A percentile compares a stretch with the other conserved stretches of the same genome.
phyloP scores from a whole-genome alignment of 2,113 vertebrate genomes.

The Barnardius zonarius region DNA sequence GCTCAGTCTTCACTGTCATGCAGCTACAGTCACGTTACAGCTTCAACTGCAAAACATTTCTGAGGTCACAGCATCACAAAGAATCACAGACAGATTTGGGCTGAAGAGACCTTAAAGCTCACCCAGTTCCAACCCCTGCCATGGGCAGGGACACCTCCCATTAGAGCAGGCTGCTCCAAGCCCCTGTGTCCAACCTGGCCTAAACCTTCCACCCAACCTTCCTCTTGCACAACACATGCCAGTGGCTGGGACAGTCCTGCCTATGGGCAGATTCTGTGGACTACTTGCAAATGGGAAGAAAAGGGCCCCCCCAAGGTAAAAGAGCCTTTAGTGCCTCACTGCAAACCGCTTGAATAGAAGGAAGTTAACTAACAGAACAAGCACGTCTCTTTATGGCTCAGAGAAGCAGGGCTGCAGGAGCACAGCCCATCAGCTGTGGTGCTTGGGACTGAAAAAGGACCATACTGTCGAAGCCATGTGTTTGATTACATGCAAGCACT shows the following conservation, averaged over 20 bases:
- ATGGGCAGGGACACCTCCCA: neutral
- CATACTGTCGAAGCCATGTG: rapidly evolving
- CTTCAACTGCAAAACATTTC: neutral
- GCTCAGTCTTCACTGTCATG: neutral
- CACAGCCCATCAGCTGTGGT: neutral
- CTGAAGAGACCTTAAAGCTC: neutral
- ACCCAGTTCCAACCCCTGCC: neutral
- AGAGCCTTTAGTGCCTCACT: neutral
- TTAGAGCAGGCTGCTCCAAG: neutral
- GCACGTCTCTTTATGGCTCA: neutral
- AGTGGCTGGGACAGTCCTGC: neutral
- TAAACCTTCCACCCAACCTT: neutral
- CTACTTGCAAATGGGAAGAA: neutral
- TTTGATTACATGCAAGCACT: neutral
- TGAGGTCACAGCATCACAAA: neutral
- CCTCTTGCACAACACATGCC: rapidly evolving
- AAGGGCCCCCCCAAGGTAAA: rapidly evolving
- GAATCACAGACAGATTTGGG: neutral
- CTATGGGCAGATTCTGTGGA: rapidly evolving
- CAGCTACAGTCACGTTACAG: neutral
- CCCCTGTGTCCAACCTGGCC: neutral
- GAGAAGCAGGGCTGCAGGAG: neutral
- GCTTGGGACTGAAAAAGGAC: no score
- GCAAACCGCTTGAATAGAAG: rapidly evolving
- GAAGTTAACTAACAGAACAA: rapidly evolving